phyloP scores from a whole-genome alignment of 2,797 vertebrate genomes.

The Esox lucius region DNA sequence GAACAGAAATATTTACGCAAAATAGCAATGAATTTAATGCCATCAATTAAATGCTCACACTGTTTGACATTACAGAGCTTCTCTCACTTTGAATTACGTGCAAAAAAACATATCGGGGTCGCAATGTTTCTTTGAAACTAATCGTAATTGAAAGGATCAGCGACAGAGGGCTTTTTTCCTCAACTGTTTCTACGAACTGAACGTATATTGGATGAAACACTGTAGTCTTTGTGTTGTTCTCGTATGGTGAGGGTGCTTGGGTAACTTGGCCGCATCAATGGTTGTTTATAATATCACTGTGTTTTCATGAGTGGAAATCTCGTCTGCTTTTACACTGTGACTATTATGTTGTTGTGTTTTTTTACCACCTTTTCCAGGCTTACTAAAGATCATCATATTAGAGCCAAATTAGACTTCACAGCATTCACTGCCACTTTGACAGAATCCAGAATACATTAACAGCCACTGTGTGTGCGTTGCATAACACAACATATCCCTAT shows the following conservation, averaged over 20 bases:
- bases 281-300: slow-evolving; percentile 8
- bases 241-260: slow-evolving; percentile 2
- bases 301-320: not conserved
- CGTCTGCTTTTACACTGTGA: slow-evolving; percentile 33
- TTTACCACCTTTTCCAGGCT: too few relatives aligned
- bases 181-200: slow-evolving; percentile 13
- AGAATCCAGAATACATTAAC: not conserved
- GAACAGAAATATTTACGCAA: not conserved
- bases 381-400: not conserved
- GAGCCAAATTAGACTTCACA: not conserved
- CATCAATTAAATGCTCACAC: slow-evolving; percentile 24
- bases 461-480: not conserved
- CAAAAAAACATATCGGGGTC: slow-evolving; percentile 40
- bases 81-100: slow-evolving; percentile 41
- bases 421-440: slow-evolving; percentile 1
- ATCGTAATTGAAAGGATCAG: slow-evolving; percentile 22
- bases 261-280: slow-evolving; percentile 1
- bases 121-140: slow-evolving; percentile 51
- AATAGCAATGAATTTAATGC: slow-evolving; percentile 9
- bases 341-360: slow-evolving; percentile 1
- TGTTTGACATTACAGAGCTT: slow-evolving; percentile 30
- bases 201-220: slow-evolving; percentile 7
- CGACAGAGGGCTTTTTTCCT: slow-evolving; percentile 7
- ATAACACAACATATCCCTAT: not conserved
- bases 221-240: slow-evolving; percentile 15